phyloP scores from a whole-genome alignment of 2,888 invertebrate genomes.

The Drosophila nr. medialis region DNA sequence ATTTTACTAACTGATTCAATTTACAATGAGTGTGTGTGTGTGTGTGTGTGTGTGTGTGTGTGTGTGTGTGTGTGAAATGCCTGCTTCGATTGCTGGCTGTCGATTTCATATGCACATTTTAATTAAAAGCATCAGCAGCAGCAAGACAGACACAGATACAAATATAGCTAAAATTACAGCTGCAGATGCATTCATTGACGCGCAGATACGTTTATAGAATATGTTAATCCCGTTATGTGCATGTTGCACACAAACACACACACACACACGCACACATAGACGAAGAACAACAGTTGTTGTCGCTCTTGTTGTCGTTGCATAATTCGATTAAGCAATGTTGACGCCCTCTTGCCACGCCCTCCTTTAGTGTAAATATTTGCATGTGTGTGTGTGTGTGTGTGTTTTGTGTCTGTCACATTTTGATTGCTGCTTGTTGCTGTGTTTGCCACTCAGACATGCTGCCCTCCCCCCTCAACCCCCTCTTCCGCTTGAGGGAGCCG shows the following conservation, averaged over 20 bases:
- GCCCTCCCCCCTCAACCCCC: background rate
- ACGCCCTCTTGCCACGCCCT: constrained; percentile 19
- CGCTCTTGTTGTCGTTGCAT: constrained; percentile 51
- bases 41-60: constrained; percentile 22
- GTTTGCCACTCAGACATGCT: constrained; percentile 31
- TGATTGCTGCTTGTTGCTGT: constrained; percentile 57
- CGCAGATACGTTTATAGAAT: constrained; percentile 52
- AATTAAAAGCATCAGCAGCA: constrained; percentile 57
- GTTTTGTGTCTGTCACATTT: constrained; percentile 53
- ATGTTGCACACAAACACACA: constrained; percentile 7
- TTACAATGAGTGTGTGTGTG: constrained; percentile 31
- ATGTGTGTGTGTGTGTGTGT: constrained; percentile 35
- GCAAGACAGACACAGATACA: constrained; percentile 1
- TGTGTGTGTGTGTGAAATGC: constrained; percentile 42
- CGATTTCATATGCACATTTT: constrained; percentile 68
- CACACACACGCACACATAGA: background rate
- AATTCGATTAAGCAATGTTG: constrained; percentile 72
- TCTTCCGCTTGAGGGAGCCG: constrained; percentile 4
- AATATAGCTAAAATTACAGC: constrained; percentile 1
- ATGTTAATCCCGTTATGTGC: constrained; percentile 71
- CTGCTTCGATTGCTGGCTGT: constrained; percentile 44
- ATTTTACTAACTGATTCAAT: constrained; percentile 60
- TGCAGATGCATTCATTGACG: constrained; percentile 11
- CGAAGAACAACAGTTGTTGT: constrained; percentile 28
- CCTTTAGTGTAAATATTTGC: constrained; percentile 64